A percentile compares a stretch with the other conserved stretches of the same genome.
Conservation (phyloP, 2,888 invertebrate genomes). For the Homarus gammarus region DNA sequence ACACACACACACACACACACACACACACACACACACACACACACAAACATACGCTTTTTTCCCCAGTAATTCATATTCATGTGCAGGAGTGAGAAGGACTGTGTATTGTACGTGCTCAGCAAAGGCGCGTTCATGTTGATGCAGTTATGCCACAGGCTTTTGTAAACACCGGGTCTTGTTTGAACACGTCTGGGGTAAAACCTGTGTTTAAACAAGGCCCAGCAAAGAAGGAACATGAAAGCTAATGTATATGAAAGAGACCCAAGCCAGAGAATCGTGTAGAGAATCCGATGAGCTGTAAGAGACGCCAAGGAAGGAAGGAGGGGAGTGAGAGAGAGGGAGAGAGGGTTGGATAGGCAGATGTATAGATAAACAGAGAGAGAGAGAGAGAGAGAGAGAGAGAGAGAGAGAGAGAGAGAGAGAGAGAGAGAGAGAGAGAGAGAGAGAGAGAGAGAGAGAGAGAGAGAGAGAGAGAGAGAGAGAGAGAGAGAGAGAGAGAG, state of each 20-base stretch:
- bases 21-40: background rate
- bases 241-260: background rate
- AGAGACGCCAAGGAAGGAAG: background rate
- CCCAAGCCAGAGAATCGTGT: background rate
- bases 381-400: background rate
- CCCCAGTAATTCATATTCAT: no score
- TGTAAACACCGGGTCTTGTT: background rate
- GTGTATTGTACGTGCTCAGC: conserved; percentile 1
- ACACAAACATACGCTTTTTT: background rate
- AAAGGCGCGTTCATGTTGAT: conserved; percentile 4
- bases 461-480: no score
- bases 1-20: background rate
- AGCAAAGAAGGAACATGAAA: conserved; percentile 1
- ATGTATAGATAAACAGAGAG: background rate
- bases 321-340: background rate
- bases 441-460: background rate
- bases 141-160: conserved; percentile 15
- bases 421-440: background rate
- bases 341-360: background rate
- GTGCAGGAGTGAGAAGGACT: no score
- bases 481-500: no score
- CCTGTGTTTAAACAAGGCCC: background rate
- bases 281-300: background rate
- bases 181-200: background rate
- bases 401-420: background rate